These are phyloP conservation scores for Coelopa frigida DNA, from an alignment of 1,140 invertebrate genomes.

Conservation along the genomic window DNA sequence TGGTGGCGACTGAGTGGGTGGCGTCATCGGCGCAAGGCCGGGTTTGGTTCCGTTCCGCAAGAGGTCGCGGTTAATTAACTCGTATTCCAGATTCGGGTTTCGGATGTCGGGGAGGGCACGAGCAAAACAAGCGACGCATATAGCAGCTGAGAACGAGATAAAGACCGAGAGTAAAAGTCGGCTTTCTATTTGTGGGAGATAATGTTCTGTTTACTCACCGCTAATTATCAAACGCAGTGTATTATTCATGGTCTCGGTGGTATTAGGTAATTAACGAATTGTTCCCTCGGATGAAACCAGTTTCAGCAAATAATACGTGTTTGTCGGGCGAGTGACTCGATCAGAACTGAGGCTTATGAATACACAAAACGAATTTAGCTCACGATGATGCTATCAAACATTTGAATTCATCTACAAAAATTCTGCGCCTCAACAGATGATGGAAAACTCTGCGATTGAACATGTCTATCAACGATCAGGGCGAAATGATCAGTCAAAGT, in stretches of 20 bases:
- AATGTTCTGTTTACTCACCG: background rate
- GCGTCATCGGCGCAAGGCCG: constrained; percentile 24
- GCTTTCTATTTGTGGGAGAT: background rate
- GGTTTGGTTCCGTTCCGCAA: constrained; percentile 16
- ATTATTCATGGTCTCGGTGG: background rate
- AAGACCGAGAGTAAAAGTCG: background rate
- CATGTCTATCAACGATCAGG: too few relatives aligned
- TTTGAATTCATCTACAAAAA: too few relatives aligned
- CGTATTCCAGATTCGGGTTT: constrained; percentile 15
- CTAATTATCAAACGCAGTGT: background rate
- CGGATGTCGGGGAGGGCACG: constrained; percentile 5
- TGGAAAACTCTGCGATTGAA: too few relatives aligned
- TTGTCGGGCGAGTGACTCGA: too few relatives aligned
- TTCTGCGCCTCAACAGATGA: too few relatives aligned
- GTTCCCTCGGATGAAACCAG: background rate
- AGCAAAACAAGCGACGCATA: background rate
- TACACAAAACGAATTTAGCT: too few relatives aligned
- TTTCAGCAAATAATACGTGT: background rate
- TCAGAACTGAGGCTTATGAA: too few relatives aligned
- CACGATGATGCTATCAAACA: too few relatives aligned
- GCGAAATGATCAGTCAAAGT: too few relatives aligned
- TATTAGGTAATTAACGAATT: background rate
- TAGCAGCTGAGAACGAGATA: background rate
- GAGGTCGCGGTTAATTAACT: constrained; percentile 19
- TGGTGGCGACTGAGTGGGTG: constrained; percentile 14